Evolutionary conservation across 2,113 vertebrate species (phyloP).

Genomic region (Eretmochelys imbricata): DNA sequence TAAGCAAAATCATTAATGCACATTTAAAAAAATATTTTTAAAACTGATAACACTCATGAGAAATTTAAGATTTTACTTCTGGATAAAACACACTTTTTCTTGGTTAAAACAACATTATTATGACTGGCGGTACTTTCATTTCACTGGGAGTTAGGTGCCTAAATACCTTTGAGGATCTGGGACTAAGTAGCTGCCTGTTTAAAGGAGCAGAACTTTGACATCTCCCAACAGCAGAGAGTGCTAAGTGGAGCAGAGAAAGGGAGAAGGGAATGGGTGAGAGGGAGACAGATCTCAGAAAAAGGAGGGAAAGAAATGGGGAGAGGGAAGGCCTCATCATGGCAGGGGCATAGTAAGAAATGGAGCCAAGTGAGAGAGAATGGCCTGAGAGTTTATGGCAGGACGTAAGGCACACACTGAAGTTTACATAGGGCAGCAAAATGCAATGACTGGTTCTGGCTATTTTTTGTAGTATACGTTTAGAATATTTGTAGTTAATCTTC

Average conservation of each 20-base stretch:
- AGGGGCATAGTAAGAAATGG: neutral
- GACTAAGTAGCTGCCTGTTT: neutral
- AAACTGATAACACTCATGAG: neutral
- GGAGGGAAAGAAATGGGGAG: neutral
- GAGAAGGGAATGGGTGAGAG: neutral
- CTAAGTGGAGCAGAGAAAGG: neutral
- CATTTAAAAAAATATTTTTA: neutral
- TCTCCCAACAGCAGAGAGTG: neutral
- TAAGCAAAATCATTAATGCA: neutral
- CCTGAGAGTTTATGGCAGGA: neutral
- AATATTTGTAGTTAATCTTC: neutral
- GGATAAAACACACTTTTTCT: neutral
- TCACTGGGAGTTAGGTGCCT: neutral
- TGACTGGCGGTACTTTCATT: neutral
- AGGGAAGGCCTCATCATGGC: neutral
- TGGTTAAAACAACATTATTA: neutral
- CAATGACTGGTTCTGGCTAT: neutral
- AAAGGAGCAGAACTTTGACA: neutral
- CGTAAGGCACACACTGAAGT: neutral
- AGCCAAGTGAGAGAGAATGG: neutral
- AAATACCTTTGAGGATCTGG: neutral
- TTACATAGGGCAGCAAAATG: neutral
- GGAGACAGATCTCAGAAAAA: neutral
- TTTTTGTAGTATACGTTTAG: neutral
- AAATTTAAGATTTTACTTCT: neutral